Evolutionary conservation across 2,113 vertebrate genomes (phyloP).

Genomic region (Solea solea): DNA sequence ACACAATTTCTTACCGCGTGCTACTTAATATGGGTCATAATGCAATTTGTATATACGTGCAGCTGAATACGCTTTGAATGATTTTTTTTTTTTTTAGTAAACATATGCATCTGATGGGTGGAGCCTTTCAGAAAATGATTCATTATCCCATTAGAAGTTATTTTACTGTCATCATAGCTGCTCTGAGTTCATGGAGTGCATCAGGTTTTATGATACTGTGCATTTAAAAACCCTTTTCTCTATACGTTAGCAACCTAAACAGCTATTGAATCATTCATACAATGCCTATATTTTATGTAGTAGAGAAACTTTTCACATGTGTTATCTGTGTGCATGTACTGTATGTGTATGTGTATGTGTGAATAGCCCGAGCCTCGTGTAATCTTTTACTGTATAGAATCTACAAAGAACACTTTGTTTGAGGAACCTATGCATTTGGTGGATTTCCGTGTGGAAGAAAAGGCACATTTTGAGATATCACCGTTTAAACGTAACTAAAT

Average conservation of each 20-base stretch:
- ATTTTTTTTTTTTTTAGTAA: constrained; percentile 22
- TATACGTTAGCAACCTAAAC: neutral
- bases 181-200: neutral
- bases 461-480: neutral
- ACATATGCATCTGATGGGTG: constrained; percentile 4
- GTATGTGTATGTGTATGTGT: neutral
- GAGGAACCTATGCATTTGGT: neutral
- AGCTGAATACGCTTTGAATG: constrained; percentile 33
- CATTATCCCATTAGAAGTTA: neutral
- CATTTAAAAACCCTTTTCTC: neutral
- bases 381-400: constrained; percentile 17
- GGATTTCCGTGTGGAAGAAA: neutral
- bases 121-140: neutral
- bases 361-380: neutral
- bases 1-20: neutral
- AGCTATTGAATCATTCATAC: neutral
- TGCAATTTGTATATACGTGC: constrained; percentile 28
- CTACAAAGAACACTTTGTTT: constrained; percentile 10
- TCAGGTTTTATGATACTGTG: neutral
- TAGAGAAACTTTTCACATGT: neutral
- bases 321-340: neutral
- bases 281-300: neutral
- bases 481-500: too few species aligned
- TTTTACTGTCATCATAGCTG: neutral
- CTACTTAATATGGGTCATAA: constrained; percentile 69